Conservation (phyloP, 2,888 invertebrate genomes). For the Volucella inanis region DNA sequence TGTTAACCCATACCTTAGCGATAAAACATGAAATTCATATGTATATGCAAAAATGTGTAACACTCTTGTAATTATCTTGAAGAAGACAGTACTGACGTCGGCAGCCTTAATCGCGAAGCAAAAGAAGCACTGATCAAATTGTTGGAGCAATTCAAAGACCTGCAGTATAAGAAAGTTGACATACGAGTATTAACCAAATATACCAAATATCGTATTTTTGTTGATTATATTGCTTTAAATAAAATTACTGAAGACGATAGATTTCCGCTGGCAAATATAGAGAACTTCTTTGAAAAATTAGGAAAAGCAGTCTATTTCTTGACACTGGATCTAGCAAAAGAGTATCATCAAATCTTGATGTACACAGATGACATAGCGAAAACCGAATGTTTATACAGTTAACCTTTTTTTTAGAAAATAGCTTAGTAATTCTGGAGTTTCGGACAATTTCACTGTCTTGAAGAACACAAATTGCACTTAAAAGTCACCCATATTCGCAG, state of each 20-base stretch:
- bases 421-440: too few relatives aligned
- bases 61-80: background rate
- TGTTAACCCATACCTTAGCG: background rate
- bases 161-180: too few relatives aligned
- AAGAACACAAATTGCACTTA: too few relatives aligned
- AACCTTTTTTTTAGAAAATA: too few relatives aligned
- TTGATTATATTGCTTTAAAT: constrained; percentile 31
- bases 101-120: background rate
- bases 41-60: background rate
- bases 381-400: constrained; percentile 79
- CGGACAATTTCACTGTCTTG: too few relatives aligned
- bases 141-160: fast-evolving
- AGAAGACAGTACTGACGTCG: background rate
- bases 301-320: constrained; percentile 58
- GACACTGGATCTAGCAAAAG: constrained; percentile 75
- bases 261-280: constrained; percentile 71
- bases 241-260: constrained; percentile 61
- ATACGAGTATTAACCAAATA: too few relatives aligned
- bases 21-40: background rate
- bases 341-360: constrained; percentile 77
- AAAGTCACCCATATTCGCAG: too few relatives aligned
- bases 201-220: constrained; percentile 16
- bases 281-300: constrained; percentile 67
- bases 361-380: constrained; percentile 72
- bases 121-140: background rate